Evolutionary conservation across 2,888 invertebrate species (phyloP), one percentile per base, ranked within the genome.

Genomic region (Hirtodrosophila histrioides): DNA sequence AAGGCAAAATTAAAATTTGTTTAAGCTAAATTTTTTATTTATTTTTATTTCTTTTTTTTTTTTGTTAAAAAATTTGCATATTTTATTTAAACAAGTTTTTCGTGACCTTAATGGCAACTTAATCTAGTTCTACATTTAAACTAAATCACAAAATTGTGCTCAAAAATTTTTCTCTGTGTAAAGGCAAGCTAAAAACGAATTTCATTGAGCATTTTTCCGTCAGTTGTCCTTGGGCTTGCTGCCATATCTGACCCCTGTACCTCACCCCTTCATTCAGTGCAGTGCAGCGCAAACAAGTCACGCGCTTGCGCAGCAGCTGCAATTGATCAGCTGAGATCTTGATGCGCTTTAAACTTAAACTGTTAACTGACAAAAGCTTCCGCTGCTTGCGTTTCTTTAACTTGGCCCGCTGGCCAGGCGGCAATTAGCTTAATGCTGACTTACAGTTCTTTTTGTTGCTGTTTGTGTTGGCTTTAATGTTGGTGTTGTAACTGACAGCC

Each of bases 231-330:
- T 40, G 27, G 37, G 44, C 37, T 12, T 45, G n/a, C 11, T 9
- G 2, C 11, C 11, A 11, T 6, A 7, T 12, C 10, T 7, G 31
- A 8, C 6, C 24, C n/a, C 35, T 29, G 8, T 2, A 17, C 5
- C 36, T 8, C 17, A 12, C 10, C 6, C 3, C 35, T 31, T 7
- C 0, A 31, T 1, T 31, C 8, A 31, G 9, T 31, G 31, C 27
- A 27, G 27, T 27, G 27, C 1, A 3, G 17, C 9, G 56, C 40
- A 48, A 61, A 51, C 53, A 33, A 68, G 62, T 69, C 67, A 75
- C 57, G 64, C 78, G 69, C 63, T 39, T 65, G 73, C 53, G 67
- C 75, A 69, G 65, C 75, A 48, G 41, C 29, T 67, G 63, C 69
- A 55, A 6, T 61, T 40, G n/a, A 35, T 64, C 49, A 37, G 33